Percentiles rank a stretch among this genome's conserved stretches.
Conservation (phyloP, 2,888 invertebrate genomes). For the Copidosoma aretas region DNA sequence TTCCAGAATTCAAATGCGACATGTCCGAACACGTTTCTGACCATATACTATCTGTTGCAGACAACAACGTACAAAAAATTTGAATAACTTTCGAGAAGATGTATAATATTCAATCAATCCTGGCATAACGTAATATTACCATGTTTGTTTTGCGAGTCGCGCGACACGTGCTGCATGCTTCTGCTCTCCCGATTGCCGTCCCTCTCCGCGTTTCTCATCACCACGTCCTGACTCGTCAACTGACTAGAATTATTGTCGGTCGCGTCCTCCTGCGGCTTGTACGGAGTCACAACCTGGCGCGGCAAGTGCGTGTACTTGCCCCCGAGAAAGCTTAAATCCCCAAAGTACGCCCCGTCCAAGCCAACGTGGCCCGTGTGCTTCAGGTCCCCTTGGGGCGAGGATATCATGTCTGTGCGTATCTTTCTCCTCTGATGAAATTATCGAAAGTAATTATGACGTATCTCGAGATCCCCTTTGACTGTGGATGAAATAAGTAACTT, state of each 20-base stretch:
- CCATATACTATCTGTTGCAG: conserved; percentile 55
- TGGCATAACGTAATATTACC: conserved; percentile 44
- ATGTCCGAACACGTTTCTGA: conserved; percentile 56
- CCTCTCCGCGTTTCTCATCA: conserved; percentile 36
- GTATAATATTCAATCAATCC: conserved; percentile 2
- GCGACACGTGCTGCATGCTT: conserved; percentile 45
- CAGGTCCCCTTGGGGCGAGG: conserved; percentile 94
- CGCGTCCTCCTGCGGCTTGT: conserved; percentile 83
- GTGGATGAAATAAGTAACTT: conserved; percentile 55
- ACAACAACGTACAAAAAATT: neutral
- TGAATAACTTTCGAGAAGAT: neutral
- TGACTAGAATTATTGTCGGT: conserved; percentile 60
- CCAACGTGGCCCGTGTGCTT: conserved; percentile 97
- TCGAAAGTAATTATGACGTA: neutral
- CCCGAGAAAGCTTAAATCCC: conserved; percentile 82
- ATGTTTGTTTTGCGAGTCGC: conserved; percentile 54
- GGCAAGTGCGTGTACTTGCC: conserved; percentile 82
- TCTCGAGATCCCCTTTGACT: too few species aligned
- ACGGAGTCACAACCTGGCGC: conserved; percentile 86
- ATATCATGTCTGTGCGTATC: conserved; percentile 91
- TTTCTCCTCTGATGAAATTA: conserved; percentile 63
- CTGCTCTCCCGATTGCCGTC: conserved; percentile 47
- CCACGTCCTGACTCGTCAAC: conserved; percentile 24
- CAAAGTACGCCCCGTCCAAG: conserved; percentile 95
- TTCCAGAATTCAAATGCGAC: conserved; percentile 50